Conservation (phyloP, 2,113 vertebrate genomes). For the Ptilorrhoa leucosticta region DNA sequence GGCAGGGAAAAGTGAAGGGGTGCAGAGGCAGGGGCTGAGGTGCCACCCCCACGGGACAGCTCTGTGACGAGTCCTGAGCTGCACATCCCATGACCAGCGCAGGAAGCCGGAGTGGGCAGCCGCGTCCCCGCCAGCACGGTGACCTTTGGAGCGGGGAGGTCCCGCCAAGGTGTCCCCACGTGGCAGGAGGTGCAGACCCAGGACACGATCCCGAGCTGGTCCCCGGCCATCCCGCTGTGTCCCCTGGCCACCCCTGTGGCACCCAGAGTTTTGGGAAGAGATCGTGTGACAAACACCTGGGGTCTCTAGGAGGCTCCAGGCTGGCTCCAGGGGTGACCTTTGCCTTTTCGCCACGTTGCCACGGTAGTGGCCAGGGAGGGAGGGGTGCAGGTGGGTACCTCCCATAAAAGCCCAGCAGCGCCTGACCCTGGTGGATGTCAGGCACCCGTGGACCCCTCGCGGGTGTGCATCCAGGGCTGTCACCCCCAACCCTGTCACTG, state of each 20-base stretch:
- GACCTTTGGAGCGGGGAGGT: neutral
- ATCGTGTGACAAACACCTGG: neutral
- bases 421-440: too few relatives aligned
- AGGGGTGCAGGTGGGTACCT: neutral
- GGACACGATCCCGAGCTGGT: fast-evolving
- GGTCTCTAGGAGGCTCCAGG: neutral
- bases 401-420: neutral
- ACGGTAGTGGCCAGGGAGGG: fast-evolving
- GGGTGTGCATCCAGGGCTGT: fast-evolving
- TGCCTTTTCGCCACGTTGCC: neutral
- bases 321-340: neutral
- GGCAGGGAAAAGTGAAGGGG: neutral
- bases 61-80: fast-evolving
- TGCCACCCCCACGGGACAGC: neutral
- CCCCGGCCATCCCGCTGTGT: neutral
- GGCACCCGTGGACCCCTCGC: fast-evolving
- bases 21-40: neutral
- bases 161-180: neutral
- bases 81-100: fast-evolving
- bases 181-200: neutral
- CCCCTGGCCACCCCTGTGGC: neutral
- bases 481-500: neutral
- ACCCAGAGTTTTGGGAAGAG: neutral
- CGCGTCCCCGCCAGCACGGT: fast-evolving
- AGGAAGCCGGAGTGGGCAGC: neutral